Evolutionary conservation across 2,888 invertebrate genomes (phyloP).

Genomic region (Deilephila porcellus): DNA sequence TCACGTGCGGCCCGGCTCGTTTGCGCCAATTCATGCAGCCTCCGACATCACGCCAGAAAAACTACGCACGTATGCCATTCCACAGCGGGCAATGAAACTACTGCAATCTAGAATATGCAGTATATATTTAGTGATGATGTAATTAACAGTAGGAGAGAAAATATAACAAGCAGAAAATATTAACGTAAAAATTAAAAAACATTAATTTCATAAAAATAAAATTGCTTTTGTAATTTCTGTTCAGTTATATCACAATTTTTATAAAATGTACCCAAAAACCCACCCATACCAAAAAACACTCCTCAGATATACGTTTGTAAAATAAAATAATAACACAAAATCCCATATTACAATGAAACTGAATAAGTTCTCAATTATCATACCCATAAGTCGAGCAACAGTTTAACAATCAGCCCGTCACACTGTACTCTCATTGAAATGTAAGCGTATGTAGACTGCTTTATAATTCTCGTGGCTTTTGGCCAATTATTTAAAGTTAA

Average conservation of each 20-base stretch:
- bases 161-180: no score
- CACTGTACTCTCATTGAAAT: constrained; percentile 29
- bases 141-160: neutral
- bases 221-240: no score
- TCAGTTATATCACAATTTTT: no score
- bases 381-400: neutral
- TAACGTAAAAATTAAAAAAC: no score
- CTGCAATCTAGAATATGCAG: neutral
- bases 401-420: neutral
- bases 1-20: constrained; percentile 57
- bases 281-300: no score
- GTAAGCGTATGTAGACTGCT: constrained; percentile 26
- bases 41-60: constrained; percentile 26
- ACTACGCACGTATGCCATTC: constrained; percentile 24
- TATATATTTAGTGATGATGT: neutral
- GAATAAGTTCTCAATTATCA: neutral
- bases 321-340: no score
- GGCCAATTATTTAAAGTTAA: constrained; percentile 30
- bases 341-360: neutral
- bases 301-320: no score
- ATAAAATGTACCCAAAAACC: no score
- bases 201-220: no score
- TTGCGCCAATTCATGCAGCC: constrained; percentile 58
- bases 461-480: constrained; percentile 3
- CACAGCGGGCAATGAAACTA: constrained; percentile 1